Evolutionary conservation across 2,888 invertebrate genomes (phyloP), one percentile per base, ranked within the genome.

Genomic region (Tetragonisca angustula): DNA sequence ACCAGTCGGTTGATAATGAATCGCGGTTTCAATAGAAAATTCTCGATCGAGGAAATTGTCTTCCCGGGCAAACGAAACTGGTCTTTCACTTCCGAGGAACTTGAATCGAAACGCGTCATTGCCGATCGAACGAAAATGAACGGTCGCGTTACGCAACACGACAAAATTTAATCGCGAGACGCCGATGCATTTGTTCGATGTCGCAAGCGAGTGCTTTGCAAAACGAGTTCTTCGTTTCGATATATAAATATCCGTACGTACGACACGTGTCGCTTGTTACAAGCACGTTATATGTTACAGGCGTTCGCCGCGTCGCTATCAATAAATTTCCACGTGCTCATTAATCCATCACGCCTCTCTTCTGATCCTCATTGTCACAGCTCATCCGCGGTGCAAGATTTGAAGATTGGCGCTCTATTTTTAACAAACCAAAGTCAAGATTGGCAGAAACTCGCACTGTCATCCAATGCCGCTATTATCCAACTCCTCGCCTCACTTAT

Each of bases 1-100:
- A 11, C 54, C 64, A 19, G 43, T 36, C 49, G 19, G 19, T 50
- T 36, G 32, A 59, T 65, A 76, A 36, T 24, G 59, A 62, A 54
- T 49, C 61, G 32, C 24, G 54, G 11, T 19, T 64, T 65, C 56
- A 67, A 81, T 72, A n/a, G 61, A 61, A 52, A 72, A 72, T 54
- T 27, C 61, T 56, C 49, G n/a, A 68, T 50, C 61, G 36, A 52
- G 61, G 17, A 49, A 50, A 76, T 62, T 69, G 21, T 17, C n/a
- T 68, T 69, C 52, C 21, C 17, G 24, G 3, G 59, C 36, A 61
- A 43, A 11, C 2, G 43, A 43, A 43, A 72, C 54, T 3, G 43
- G 17, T 6, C 11, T 62, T 24, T 54, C 52, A 65, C 65, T 54
- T 27, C 64, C 3, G 17, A 64, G 52, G 61, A 72, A 61, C 13